phyloP scores from a whole-genome alignment of 2,888 invertebrate genomes.

The Crioceris asparagi region DNA sequence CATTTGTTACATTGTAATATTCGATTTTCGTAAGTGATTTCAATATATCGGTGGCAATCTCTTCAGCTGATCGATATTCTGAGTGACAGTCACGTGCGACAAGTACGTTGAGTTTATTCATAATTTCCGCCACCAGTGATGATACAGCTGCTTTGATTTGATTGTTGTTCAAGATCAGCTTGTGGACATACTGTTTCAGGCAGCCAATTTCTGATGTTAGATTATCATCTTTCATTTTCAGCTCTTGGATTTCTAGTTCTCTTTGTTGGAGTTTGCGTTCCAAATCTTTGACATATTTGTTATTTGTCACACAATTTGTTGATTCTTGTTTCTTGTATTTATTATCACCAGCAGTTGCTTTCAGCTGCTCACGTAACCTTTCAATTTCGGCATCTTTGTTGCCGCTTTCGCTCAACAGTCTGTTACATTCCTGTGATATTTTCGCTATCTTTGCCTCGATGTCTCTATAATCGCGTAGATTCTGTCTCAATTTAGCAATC shows the following conservation, averaged over 20 bases:
- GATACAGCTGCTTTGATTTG: conserved; percentile 15
- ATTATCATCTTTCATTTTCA: conserved; percentile 12
- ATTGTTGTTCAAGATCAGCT: conserved; percentile 17
- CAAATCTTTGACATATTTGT: conserved; percentile 2
- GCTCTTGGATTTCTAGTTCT: conserved; percentile 5
- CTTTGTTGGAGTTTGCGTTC: conserved; percentile 1
- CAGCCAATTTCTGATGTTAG: conserved; percentile 13
- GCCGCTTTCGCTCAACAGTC: conserved; percentile 6
- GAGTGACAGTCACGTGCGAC: background rate
- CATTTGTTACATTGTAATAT: conserved; percentile 2
- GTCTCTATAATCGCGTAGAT: background rate
- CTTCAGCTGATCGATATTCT: background rate
- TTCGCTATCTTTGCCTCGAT: conserved; percentile 4
- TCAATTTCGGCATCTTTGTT: conserved; percentile 9
- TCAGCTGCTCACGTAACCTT: conserved; percentile 7
- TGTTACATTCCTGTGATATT: conserved; percentile 7
- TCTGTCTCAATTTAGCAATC: conserved; percentile 3
- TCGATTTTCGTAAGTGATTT: conserved; percentile 13
- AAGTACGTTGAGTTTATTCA: conserved; percentile 12
- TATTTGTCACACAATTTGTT: background rate
- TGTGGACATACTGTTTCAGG: conserved; percentile 14
- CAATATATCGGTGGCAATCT: conserved; percentile 13
- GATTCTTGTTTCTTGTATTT: conserved; percentile 12
- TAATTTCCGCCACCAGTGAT: conserved; percentile 16
- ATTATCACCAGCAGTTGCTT: conserved; percentile 2